Evolutionary conservation across 2,888 invertebrate species (phyloP), one percentile per base, ranked within the genome.

Genomic region (Dryobotodes eremita): DNA sequence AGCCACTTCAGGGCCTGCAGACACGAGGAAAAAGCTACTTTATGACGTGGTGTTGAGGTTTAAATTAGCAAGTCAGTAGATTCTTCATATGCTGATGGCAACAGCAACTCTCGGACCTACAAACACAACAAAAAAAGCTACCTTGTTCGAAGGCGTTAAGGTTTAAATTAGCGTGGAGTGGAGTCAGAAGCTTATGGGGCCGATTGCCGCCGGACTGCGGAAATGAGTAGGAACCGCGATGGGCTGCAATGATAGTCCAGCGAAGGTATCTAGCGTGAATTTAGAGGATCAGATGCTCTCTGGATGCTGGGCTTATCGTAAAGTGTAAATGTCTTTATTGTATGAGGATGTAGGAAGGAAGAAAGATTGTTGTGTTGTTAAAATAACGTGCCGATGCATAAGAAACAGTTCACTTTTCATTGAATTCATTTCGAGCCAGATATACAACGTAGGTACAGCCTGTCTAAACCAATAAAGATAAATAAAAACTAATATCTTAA

Each of bases 181-280:
- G 46, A 71, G 71, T 77, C 80, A 86, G 71, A 26, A 83, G 87
- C 86, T 90, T 89, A 89, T 88, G 86, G 53, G 86, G 85, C 88
- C 85, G 88, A 90, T 91, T 91, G 90, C 85, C 84, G 91, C 65
- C 85, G 87, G 86, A 50, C 68, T 71, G 72, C 86, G 93, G 93
- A 93, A 93, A 93, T 93, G 91, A 93, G 86, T 83, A 86, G 86
- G 86, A 89, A 88, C 86, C 82, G 87, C 85, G 86, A 90, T 89
- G 81, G 83, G 72, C 71, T 80, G 80, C 84, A 71, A 71, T 77
- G 86, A 83, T 86, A 76, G 76, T 83, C 71, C 76, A 75, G 82
- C 59, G 71, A 80, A 80, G 50, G 75, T 73, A 65, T 23, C 31
- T 66, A 57, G 15, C 42, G 69, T 74, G 72, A 83, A 82, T 84